Evolutionary conservation across 2,797 vertebrate species (phyloP), one percentile per base, ranked within the genome.

Genomic region (Loris lydekkerianus): DNA sequence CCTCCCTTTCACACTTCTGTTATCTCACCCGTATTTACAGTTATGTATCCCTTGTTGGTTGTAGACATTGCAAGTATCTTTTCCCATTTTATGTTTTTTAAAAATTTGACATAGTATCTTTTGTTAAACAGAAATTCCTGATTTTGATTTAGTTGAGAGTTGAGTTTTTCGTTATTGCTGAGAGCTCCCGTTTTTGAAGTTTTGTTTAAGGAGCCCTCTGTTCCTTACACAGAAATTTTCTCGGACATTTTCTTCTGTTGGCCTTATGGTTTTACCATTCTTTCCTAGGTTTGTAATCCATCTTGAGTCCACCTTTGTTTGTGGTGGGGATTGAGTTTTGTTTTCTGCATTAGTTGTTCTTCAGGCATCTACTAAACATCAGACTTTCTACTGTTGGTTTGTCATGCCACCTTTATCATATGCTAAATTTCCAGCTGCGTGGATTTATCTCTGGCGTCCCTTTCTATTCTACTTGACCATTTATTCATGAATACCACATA

Each of bases 121-220:
- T 84, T n/a, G 34, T 86, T 58, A 29, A 87, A 65, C 5, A 67
- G 83, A 93, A 95, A 67, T 43, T 15, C 56, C 83, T 77, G 73
- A 78, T 87, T 84, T 72, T 76, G 29, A 63, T 76, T 82, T 37
- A 89, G 53, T 91, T 87, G 75, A 82, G 46, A 89, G 53, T 91
- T 87, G 76, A 82, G 46, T 69, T 82, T 91, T 69, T 40, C 14
- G 5, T 92, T 27, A 53, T 90, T 85, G 58, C 65, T 73, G 25
- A 89, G 15, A 70, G 21, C 37, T 81, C 31, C 27, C 60, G 65
- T 37, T 78, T 92, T 60, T 80, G 37, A 86, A 81, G 29, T 75
- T 80, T 89, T 49, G 15, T 69, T 49, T 40, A 86, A 89, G 56
- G 56, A 84, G 3, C 4, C 9, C 10, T 92, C 40, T 87, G 60